Conservation (phyloP, 2,888 invertebrate genomes). For the Acleris emargana region DNA sequence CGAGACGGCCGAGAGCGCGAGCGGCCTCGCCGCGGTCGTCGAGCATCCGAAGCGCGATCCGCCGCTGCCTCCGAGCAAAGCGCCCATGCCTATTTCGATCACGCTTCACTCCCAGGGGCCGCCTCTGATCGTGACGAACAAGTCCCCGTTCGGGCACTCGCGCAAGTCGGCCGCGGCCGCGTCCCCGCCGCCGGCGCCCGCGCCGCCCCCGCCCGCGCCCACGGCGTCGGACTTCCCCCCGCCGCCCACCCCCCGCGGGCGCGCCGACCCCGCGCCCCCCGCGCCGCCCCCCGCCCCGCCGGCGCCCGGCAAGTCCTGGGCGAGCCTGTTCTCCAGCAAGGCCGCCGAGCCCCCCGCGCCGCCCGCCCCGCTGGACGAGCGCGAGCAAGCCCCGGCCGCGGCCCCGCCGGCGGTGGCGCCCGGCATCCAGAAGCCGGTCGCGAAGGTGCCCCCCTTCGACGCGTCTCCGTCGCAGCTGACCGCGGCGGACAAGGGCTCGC, state of each 20-base stretch:
- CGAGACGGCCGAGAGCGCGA: slow-evolving; percentile 60
- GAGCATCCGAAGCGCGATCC: slow-evolving; percentile 70
- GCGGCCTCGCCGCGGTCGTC: slow-evolving; percentile 45
- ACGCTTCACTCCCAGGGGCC: slow-evolving; percentile 72
- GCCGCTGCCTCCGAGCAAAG: slow-evolving; percentile 73
- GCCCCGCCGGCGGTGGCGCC: slow-evolving; percentile 53
- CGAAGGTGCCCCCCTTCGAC: slow-evolving; percentile 85
- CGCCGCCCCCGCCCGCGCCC: slow-evolving; percentile 73
- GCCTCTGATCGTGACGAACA: slow-evolving; percentile 77
- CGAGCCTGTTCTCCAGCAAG: slow-evolving; percentile 85
- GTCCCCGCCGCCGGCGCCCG: slow-evolving; percentile 65
- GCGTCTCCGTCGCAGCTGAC: slow-evolving; percentile 71
- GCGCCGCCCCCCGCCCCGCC: slow-evolving; percentile 68
- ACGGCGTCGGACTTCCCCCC: slow-evolving; percentile 81
- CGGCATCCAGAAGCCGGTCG: slow-evolving; percentile 81
- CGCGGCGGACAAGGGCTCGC: slow-evolving; percentile 56
- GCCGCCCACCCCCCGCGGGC: slow-evolving; percentile 74
- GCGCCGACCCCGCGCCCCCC: slow-evolving; percentile 66
- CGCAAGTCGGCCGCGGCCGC: slow-evolving; percentile 62
- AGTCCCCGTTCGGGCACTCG: slow-evolving; percentile 76
- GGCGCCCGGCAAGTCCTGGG: slow-evolving; percentile 85
- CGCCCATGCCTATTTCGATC: slow-evolving; percentile 79
- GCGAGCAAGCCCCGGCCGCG: slow-evolving; percentile 61
- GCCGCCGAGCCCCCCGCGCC: slow-evolving; percentile 48
- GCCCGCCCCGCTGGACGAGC: slow-evolving; percentile 60